Evolutionary conservation across 2,888 invertebrate species (phyloP), one percentile per base, ranked within the genome.

Genomic region (Hemithea aestivaria): DNA sequence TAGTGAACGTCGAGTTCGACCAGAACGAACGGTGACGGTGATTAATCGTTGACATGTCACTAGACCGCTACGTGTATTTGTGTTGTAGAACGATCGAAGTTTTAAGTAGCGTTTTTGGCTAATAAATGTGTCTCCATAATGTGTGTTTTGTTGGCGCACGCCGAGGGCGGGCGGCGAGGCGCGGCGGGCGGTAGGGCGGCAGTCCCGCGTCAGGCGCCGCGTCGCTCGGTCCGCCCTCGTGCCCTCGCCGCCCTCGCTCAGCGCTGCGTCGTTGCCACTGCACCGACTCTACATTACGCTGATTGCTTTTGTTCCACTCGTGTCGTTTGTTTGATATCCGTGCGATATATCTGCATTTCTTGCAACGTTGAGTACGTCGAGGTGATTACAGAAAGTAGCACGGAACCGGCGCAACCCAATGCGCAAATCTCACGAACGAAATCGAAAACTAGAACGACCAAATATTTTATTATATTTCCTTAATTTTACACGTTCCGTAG

Each of bases 151-250:
- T 78, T 84, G 66, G 70, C 65, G 71, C 59, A 62, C 61, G 70
- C 62, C 61, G 62, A 62, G 58, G 66, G 66, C 54, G 65, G 53
- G 56, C 65, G 66, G 66, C 62, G 68, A 60, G 57, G 56, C 2
- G 60, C 55, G 54, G 45, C 51, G 51, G 58, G 51, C 58, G 70
- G 75, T 77, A 73, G 77, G 68, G 72, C 72, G 73, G 75, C 82
- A 83, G 87, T 84, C 75, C 76, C 85, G 87, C 80, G 87, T 73
- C 69, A 79, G 76, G 79, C 84, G 81, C 75, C 76, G 80, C 64
- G 62, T 53, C 72, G 80, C 73, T 64, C 76, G 79, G 75, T 77
- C 69, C 68, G 59, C 71, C 66, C 63, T 55, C 50, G 53, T 53
- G 48, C 54, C 51, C 45, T 53, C 56, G 57, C 61, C 16, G 16